Evolutionary conservation across 2,888 invertebrate genomes (phyloP).

Genomic region (Xylocampa areola): DNA sequence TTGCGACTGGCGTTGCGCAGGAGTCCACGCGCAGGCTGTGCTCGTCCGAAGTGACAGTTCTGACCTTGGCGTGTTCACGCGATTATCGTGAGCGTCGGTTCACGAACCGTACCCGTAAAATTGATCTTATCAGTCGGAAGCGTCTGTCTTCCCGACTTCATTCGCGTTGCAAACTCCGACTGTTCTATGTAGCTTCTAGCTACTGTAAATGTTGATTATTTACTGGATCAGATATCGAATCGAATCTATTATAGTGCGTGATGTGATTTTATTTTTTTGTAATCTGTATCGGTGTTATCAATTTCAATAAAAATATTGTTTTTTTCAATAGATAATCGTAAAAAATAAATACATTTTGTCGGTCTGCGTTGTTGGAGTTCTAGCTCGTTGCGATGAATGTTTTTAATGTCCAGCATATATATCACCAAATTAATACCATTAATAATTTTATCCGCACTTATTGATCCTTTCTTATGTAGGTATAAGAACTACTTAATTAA

Average conservation of each 20-base stretch:
- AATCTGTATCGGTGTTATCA: slow-evolving; percentile 10
- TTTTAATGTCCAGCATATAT: too few species aligned
- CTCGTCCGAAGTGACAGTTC: slow-evolving; percentile 73
- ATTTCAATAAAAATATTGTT: slow-evolving; percentile 9
- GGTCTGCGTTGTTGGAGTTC: too few species aligned
- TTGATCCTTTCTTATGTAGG: too few species aligned
- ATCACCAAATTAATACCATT: too few species aligned
- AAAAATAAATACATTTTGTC: too few species aligned
- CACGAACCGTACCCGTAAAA: slow-evolving; percentile 56
- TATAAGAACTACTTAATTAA: too few species aligned
- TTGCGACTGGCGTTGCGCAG: slow-evolving; percentile 63
- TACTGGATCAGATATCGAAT: slow-evolving; percentile 23
- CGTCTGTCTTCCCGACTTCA: slow-evolving; percentile 31
- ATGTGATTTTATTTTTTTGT: slow-evolving; percentile 11
- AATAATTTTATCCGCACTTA: too few species aligned
- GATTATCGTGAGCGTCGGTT: slow-evolving; percentile 65
- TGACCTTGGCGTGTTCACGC: slow-evolving; percentile 77
- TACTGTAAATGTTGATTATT: slow-evolving; percentile 6
- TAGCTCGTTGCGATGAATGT: too few species aligned
- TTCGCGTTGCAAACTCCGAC: slow-evolving; percentile 27
- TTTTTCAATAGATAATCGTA: neutral
- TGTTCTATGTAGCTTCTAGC: slow-evolving; percentile 12
- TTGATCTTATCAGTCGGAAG: slow-evolving; percentile 62
- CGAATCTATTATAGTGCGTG: slow-evolving; percentile 13
- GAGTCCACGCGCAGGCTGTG: slow-evolving; percentile 71